A percentile compares a stretch with the other conserved stretches of the same genome.
Conservation (phyloP, 2,113 vertebrate species). For the Chloebia gouldiae region DNA sequence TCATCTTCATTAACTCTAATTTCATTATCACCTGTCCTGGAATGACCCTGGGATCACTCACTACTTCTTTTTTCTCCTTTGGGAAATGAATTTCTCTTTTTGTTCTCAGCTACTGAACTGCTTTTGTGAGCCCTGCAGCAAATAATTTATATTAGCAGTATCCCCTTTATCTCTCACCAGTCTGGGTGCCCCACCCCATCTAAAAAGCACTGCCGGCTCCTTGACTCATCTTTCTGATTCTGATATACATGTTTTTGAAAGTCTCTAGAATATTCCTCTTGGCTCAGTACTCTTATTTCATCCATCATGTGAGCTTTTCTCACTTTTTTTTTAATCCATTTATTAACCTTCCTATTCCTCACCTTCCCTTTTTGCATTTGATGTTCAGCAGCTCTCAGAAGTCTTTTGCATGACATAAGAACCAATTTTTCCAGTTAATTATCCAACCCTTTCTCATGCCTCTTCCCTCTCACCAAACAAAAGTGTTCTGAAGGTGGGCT, state of each 20-base stretch:
- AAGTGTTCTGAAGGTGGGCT: not conserved
- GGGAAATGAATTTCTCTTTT: constrained; percentile 73
- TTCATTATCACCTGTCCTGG: constrained; percentile 79
- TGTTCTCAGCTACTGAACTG: constrained; percentile 36
- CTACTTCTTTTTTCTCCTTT: constrained; percentile 58
- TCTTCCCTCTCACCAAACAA: not conserved
- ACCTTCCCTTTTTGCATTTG: not conserved
- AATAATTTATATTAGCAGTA: constrained; percentile 47
- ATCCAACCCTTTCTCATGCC: constrained; percentile 13
- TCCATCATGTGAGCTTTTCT: not conserved
- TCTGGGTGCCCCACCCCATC: not conserved
- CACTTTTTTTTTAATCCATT: not conserved
- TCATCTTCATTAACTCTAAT: constrained; percentile 77
- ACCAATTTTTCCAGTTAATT: constrained; percentile 52
- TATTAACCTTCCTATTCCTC: constrained; percentile 32
- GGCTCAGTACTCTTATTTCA: not conserved
- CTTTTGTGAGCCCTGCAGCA: constrained; percentile 50
- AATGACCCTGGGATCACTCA: constrained; percentile 66
- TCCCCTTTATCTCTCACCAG: constrained; percentile 3
- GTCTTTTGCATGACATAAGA: constrained; percentile 38
- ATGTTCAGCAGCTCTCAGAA: not conserved
- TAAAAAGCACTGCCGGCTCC: not conserved
- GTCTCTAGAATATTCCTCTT: not conserved
- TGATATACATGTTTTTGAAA: not conserved
- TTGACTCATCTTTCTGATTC: not conserved